Percentiles rank a stretch among this genome's conserved stretches.
Conservation (phyloP, 2,113 vertebrate species). For the Indicator maculatus region DNA sequence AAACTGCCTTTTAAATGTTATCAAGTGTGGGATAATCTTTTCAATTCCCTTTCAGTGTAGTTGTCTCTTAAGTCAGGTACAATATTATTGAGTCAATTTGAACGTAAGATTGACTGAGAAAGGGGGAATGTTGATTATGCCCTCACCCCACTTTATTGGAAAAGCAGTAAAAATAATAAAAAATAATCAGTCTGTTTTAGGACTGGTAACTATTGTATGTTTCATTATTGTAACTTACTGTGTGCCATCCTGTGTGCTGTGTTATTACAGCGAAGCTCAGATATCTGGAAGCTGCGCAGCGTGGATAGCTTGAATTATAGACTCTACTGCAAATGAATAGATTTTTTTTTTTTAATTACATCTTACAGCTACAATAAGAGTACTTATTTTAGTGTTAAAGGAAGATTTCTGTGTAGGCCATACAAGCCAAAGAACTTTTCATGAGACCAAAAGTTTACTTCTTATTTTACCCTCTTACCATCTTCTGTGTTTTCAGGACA, state of each 20-base stretch:
- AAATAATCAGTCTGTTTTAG: rapidly evolving
- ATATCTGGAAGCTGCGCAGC: background rate
- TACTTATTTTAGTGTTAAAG: background rate
- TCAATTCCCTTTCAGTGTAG: background rate
- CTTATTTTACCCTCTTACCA: background rate
- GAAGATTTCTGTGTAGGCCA: background rate
- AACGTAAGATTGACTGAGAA: background rate
- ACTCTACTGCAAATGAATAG: background rate
- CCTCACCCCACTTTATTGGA: background rate
- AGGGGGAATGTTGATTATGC: background rate
- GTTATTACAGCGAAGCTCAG: background rate
- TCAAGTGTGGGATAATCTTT: background rate
- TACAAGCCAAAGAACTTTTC: background rate
- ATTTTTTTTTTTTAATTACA: background rate
- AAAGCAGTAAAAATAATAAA: background rate
- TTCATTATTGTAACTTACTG: background rate
- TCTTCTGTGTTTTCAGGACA: background rate
- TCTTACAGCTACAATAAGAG: background rate
- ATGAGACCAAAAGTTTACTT: background rate
- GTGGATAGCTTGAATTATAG: background rate
- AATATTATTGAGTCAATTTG: background rate
- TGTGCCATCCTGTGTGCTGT: rapidly evolving
- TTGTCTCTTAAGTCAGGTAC: background rate
- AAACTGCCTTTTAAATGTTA: background rate
- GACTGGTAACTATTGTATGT: background rate